These are phyloP conservation scores for Glaucomys volans DNA, from an alignment of 2,113 vertebrate genomes.

Conservation along the genomic window DNA sequence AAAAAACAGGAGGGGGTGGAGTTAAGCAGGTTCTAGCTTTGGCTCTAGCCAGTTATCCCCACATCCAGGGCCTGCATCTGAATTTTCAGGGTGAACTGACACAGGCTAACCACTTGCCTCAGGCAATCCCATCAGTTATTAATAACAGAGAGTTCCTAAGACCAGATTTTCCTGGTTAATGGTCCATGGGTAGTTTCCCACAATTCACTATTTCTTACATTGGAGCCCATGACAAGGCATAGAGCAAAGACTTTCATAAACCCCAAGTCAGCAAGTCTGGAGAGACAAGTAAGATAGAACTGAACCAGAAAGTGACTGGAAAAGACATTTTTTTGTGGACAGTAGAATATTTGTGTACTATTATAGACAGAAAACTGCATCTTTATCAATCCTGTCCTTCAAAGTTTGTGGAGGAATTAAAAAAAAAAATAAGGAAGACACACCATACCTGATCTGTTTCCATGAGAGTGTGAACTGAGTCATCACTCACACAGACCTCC, in stretches of 20 bases:
- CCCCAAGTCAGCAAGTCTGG: neutral
- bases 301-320: neutral
- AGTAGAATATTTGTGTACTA: neutral
- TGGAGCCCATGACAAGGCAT: neutral
- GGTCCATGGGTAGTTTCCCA: too few relatives aligned
- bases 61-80: too few relatives aligned
- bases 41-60: too few relatives aligned
- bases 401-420: neutral
- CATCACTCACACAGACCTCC: neutral
- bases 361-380: neutral
- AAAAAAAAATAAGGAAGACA: neutral
- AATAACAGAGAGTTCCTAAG: too few relatives aligned
- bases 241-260: neutral
- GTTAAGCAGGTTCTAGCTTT: too few relatives aligned
- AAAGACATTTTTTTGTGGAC: neutral
- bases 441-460: neutral
- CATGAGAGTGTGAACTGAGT: neutral
- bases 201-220: neutral
- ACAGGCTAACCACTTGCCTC: too few relatives aligned
- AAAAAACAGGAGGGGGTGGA: too few relatives aligned
- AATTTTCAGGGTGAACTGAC: too few relatives aligned
- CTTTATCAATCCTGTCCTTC: neutral
- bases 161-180: too few relatives aligned
- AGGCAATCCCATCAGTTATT: too few relatives aligned
- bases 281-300: neutral